Base-by-base conservation (phyloP, 2,113 vertebrate genomes). In the Nycticebus coucang region DNA sequence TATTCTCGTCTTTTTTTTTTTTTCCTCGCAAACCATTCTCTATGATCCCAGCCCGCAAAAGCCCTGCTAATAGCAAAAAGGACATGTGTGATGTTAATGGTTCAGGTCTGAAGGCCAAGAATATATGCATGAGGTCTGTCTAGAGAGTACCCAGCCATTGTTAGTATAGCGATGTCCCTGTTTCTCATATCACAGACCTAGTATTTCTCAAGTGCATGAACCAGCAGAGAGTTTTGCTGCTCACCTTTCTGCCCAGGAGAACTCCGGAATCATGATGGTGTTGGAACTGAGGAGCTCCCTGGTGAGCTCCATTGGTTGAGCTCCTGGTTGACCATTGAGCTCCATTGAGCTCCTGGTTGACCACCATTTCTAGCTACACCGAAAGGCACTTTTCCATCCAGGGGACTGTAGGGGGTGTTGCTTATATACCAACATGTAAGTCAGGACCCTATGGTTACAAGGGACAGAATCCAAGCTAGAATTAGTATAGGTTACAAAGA, bases 11-110 rank as follows among this genome's bases (percentile, higher is more conserved):
- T 62, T 86, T 41, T 83, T 91, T 66, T 14, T 53, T 81, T 26
- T 7, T 37, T 62, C 66, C 69, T 66, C 21, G 4, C 28, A 3
- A 26, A 4, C 3, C 13, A 71, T 87, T 55, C 15, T 62, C 33
- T 66, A 7, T 55, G 62, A 57, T 7, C 24, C 19, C 4, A 15
- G 85, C 19, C 71, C 55, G 33, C n/a, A 53, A 59, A 1, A 88
- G 30, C 50, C 80, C 50, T 26, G 8, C 75, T n/a, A 17, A 14
- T 14, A 5, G 50, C 0, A 0, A 8, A 13, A 0, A 15, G 37
- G 66, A 2, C 18, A 0, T 55, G 18, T 45, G 82, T 14, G 45
- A 71, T 8, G 28, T 37, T 45, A 1, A 57, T 24, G 12, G 22
- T 35, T 84, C 26, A 22, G 37, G 33, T 33, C 18, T 5, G 14